phyloP scores from a whole-genome alignment of 2,113 vertebrate species.

The Carassius carassius region DNA sequence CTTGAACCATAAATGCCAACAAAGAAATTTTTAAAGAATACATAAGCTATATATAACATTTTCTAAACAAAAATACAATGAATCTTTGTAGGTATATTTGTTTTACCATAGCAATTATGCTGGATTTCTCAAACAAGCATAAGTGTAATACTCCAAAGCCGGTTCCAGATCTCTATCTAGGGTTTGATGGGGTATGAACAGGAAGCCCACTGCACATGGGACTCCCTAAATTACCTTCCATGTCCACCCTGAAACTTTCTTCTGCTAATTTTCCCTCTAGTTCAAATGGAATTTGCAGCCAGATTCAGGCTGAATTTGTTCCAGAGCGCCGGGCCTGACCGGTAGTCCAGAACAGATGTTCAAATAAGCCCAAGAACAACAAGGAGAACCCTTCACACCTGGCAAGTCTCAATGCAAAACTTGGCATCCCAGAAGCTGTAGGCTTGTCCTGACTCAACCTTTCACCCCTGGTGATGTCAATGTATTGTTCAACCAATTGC shows the following conservation, averaged over 20 bases:
- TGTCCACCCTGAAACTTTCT: conserved; percentile 50
- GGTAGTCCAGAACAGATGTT: conserved; percentile 72
- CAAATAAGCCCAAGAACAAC: conserved; percentile 74
- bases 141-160: not conserved
- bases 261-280: conserved; percentile 62
- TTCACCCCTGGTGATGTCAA: conserved; percentile 78
- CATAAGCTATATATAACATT: not conserved
- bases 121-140: not conserved
- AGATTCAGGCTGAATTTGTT: conserved; percentile 60
- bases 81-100: not conserved
- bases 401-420: conserved; percentile 76
- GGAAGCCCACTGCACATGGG: not conserved
- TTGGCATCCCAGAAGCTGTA: conserved; percentile 73
- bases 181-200: not conserved
- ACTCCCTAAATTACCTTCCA: conserved; percentile 35
- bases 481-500: conserved; percentile 76
- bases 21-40: not conserved
- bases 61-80: not conserved
- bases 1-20: not conserved
- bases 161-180: conserved; percentile 51
- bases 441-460: conserved; percentile 76
- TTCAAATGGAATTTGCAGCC: conserved; percentile 64
- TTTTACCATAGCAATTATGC: not conserved
- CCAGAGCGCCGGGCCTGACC: conserved; percentile 58
- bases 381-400: conserved; percentile 75